These are phyloP conservation scores for Formicarius rufipectus DNA, from an alignment of 2,113 vertebrate species.

Conservation along the genomic window DNA sequence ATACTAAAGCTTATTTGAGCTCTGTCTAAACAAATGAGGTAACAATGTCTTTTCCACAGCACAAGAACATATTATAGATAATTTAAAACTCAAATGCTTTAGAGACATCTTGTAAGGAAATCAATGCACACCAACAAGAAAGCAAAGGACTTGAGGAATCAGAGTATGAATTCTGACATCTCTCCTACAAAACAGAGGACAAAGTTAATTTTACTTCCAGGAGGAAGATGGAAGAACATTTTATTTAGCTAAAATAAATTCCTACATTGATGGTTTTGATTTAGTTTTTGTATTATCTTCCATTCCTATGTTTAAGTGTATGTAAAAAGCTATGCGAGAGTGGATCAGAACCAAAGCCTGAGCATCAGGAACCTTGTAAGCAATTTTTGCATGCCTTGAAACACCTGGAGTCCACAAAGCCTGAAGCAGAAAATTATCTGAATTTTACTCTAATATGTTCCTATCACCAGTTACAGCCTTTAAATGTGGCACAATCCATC, in stretches of 20 bases:
- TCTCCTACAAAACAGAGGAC: conserved; percentile 4
- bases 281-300: background rate
- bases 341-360: background rate
- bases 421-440: background rate
- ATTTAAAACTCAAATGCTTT: conserved; percentile 50
- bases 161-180: conserved; percentile 14
- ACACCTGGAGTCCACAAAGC: background rate
- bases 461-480: background rate
- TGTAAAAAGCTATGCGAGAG: background rate
- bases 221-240: background rate
- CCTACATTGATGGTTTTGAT: background rate
- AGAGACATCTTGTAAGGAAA: conserved; percentile 13
- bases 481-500: background rate
- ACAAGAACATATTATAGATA: conserved; percentile 15
- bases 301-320: background rate
- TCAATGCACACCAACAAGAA: background rate
- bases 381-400: background rate
- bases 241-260: background rate
- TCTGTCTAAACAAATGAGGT: conserved; percentile 50
- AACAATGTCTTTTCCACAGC: conserved; percentile 15
- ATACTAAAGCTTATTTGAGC: background rate
- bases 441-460: background rate
- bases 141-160: conserved; percentile 37
- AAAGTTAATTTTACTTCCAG: conserved; percentile 44
- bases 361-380: background rate